Conservation (phyloP, 2,888 invertebrate species). For the Deilephila elpenor region DNA sequence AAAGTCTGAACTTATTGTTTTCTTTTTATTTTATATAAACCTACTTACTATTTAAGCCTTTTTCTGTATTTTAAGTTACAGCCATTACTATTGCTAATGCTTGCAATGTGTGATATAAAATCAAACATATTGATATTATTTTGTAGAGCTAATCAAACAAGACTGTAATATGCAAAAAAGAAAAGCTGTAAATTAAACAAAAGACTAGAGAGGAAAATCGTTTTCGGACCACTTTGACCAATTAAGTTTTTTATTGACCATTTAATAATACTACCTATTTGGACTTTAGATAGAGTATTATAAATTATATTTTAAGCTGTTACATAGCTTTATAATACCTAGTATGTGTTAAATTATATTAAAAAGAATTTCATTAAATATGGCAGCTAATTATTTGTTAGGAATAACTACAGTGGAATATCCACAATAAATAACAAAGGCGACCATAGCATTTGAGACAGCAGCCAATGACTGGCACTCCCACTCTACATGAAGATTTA, state of each 20-base stretch:
- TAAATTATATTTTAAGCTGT: slow-evolving; percentile 56
- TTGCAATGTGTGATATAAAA: slow-evolving; percentile 10
- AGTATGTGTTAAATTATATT: slow-evolving; percentile 47
- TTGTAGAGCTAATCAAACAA: slow-evolving; percentile 14
- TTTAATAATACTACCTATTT: slow-evolving; percentile 21
- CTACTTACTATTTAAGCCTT: slow-evolving; percentile 18
- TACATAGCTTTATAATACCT: slow-evolving; percentile 52
- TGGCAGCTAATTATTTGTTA: slow-evolving; percentile 68
- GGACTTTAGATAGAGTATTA: slow-evolving; percentile 26
- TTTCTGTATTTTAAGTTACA: slow-evolving; percentile 1
- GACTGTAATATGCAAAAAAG: not conserved
- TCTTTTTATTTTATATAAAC: slow-evolving; percentile 13
- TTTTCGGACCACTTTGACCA: slow-evolving; percentile 19
- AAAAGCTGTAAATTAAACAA: slow-evolving; percentile 23
- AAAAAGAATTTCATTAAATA: slow-evolving; percentile 62
- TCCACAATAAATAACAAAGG: slow-evolving; percentile 42
- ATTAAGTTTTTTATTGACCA: slow-evolving; percentile 19
- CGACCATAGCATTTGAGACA: slow-evolving; percentile 30
- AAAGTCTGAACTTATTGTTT: slow-evolving; percentile 6
- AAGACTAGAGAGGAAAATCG: slow-evolving; percentile 27
- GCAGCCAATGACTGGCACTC: not conserved
- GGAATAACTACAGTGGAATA: slow-evolving; percentile 52
- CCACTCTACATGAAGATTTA: slow-evolving; percentile 14
- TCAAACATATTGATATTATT: not conserved
- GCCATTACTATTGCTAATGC: slow-evolving; percentile 3